Percentiles rank a stretch among this genome's conserved stretches.
Evolutionary conservation across 1,140 invertebrate species (phyloP).

Genomic region (Batillaria attramentaria): DNA sequence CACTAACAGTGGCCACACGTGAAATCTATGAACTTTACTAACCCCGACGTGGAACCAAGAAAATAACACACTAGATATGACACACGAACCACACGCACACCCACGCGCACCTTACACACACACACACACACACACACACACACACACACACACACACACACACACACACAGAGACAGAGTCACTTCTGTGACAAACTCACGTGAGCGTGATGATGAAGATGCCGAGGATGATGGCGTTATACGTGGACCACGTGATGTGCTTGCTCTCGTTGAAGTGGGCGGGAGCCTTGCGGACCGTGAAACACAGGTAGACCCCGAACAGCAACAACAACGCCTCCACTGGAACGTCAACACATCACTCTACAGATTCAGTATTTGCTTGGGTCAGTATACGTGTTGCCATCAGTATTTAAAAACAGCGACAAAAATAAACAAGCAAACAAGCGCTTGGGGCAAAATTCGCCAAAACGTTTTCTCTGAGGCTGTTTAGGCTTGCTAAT

Average conservation of each 20-base stretch:
- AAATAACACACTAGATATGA: too few species aligned
- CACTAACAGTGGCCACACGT: too few species aligned
- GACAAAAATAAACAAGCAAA: neutral
- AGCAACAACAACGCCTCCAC: constrained; percentile 90
- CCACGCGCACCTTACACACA: neutral
- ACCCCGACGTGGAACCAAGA: too few species aligned
- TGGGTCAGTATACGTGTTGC: neutral
- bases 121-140: neutral
- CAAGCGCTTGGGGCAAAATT: too few species aligned
- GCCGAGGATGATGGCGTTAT: constrained; percentile 93
- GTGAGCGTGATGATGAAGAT: constrained; percentile 91
- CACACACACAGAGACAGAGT: constrained; percentile 2
- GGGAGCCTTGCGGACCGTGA: constrained; percentile 91
- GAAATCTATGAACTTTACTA: too few species aligned
- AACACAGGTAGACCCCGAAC: constrained; percentile 91
- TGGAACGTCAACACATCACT: too few species aligned
- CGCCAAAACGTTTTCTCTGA: too few species aligned
- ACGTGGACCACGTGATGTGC: constrained; percentile 92
- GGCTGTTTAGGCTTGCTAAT: too few species aligned
- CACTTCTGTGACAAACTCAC: too few species aligned
- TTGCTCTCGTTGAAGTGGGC: constrained; percentile 93
- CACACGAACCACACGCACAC: neutral
- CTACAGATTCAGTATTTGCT: too few species aligned
- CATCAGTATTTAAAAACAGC: neutral
- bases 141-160: constrained; percentile 3